Base-by-base conservation (phyloP, 2,113 vertebrate species). In the Aythya baeri region DNA sequence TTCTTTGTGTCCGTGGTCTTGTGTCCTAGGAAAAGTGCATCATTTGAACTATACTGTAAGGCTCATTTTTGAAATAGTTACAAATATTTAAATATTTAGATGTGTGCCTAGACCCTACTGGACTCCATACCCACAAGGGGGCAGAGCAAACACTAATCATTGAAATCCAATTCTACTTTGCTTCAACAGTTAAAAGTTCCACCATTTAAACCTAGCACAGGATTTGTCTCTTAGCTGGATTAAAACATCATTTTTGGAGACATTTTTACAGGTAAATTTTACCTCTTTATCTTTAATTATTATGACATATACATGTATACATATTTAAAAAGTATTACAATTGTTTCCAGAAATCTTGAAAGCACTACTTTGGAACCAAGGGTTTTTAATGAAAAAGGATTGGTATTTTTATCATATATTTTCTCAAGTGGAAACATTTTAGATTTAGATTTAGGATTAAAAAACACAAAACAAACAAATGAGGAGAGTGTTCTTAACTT, bases 61-160 rank as follows among this genome's bases (percentile, higher is more conserved):
- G 13, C 5, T 62, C 62, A 2, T n/a, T 77, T 88, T 93, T 59
- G 21, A 63, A 71, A 71, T n/a, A 55, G 17, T 63, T 22, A 41
- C 3, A 22, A 75, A 29, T 85, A 70, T 52, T 73, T 83, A 5
- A 32, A 91, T 21, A 73, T 27, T 34, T 12, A 32, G 36, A 7
- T 16, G 62, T n/a, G 38, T 49, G 43, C 26, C 36, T 88, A 10
- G 86, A 8, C 68, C 92, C 83, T 91, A 44, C 49, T 32, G 88
- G 85, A 78, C 26, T 94, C 43, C 66, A 65, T 44, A 52, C 88
- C 94, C 96, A 96, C 95, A 93, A 97, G 96, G 91, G 94, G 94
- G 95, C 96, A 96, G 93, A 97, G 89, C 46, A 93, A 92, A 96
- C 80, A 77, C 87, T 91, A 94, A 94, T 93, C 76, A 93, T 61